Percentiles rank a stretch among this genome's conserved stretches.
phyloP scores from a whole-genome alignment of 2,888 invertebrate genomes.

The Chrysolina oricalcia region DNA sequence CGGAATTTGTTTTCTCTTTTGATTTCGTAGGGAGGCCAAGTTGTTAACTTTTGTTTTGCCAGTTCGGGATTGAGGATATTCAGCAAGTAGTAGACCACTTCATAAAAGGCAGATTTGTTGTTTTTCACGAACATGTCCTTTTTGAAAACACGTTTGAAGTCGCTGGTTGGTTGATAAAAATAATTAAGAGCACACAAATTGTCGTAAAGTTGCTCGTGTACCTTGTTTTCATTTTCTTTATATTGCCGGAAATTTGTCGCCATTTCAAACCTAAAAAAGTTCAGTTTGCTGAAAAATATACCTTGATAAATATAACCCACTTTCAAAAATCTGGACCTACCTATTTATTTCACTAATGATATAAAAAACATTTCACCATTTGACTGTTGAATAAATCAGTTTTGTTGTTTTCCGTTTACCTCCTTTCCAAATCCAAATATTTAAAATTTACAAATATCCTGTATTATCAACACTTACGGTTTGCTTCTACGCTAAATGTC shows the following conservation, averaged over 20 bases:
- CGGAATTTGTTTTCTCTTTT: conserved; percentile 65
- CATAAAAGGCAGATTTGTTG: conserved; percentile 67
- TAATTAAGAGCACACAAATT: conserved; percentile 63
- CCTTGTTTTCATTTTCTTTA: conserved; percentile 58
- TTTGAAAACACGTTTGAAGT: conserved; percentile 63
- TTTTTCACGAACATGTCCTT: conserved; percentile 68
- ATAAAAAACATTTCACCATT: no score
- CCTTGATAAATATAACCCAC: no score
- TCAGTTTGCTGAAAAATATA: no score
- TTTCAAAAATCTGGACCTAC: no score
- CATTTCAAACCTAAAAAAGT: conserved; percentile 22
- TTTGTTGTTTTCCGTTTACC: no score
- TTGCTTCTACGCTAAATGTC: no score
- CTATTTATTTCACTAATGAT: no score
- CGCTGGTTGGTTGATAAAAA: conserved; percentile 61
- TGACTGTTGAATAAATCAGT: no score
- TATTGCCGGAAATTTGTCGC: conserved; percentile 40
- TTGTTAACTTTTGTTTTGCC: conserved; percentile 62
- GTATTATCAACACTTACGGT: no score
- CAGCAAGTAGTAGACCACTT: conserved; percentile 66
- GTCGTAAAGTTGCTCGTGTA: conserved; percentile 64
- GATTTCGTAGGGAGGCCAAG: conserved; percentile 65
- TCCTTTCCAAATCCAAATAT: no score
- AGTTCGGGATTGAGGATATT: conserved; percentile 62
- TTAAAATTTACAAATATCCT: no score